A percentile compares a stretch with the other conserved stretches of the same genome.
phyloP scores from a whole-genome alignment of 2,888 invertebrate species.

The Cantharis rufa region DNA sequence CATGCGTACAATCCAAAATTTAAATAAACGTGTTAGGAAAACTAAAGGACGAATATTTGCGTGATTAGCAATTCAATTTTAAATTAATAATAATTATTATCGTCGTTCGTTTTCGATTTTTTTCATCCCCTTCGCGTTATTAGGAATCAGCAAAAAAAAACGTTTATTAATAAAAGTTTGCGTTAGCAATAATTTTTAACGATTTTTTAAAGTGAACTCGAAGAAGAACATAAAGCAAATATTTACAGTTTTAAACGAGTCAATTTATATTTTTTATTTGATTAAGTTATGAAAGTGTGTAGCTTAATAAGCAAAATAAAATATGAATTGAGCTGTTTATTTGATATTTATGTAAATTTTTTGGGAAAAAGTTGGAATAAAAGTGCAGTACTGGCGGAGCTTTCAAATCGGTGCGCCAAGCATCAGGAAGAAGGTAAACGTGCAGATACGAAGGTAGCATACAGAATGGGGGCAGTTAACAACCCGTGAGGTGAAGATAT shows the following conservation, averaged over 20 bases:
- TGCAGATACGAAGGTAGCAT: conserved; percentile 42
- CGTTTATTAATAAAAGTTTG: neutral
- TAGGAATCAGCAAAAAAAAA: neutral
- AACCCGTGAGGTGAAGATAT: conserved; percentile 41
- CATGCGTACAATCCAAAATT: conserved; percentile 3
- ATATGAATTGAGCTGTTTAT: neutral
- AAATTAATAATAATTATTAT: neutral
- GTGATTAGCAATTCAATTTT: neutral
- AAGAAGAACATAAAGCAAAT: neutral
- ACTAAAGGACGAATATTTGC: neutral
- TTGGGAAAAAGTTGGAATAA: conserved; percentile 17
- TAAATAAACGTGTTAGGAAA: conserved; percentile 2
- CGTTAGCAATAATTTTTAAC: neutral
- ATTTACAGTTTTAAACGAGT: neutral
- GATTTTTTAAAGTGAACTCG: neutral
- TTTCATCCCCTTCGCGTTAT: neutral
- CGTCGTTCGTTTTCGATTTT: neutral
- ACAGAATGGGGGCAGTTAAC: conserved; percentile 45
- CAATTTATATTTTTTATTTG: neutral
- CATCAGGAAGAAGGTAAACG: conserved; percentile 38
- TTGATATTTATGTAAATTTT: neutral
- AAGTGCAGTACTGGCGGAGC: conserved; percentile 11
- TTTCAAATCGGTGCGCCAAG: conserved; percentile 28
- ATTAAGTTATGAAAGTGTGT: neutral
- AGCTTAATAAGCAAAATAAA: neutral